Base-by-base conservation (phyloP, 2,113 vertebrate genomes). In the Archilochus colubris region DNA sequence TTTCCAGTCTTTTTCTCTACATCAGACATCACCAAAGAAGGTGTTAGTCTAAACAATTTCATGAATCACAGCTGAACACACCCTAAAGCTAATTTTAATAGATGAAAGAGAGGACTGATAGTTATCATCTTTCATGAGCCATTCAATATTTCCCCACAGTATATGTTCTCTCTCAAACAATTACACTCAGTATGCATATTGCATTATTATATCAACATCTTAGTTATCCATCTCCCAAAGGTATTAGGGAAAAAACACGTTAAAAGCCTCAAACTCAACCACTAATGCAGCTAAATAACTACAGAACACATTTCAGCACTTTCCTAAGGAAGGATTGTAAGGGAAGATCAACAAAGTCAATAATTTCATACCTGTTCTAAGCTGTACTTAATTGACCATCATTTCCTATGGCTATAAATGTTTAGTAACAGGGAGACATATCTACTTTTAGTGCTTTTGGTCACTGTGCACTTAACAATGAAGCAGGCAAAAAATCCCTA, bases 41-140 rank as follows among this genome's bases (percentile, higher is more conserved):
- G 97, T 90, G 97, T 98, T 98, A 98, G 97, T 98, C 98, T 98
- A 98, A 99, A 99, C 98, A 99, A 98, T 97, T 98, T 96, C 84
- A 95, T 94, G 97, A 98, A 97, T 97, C 98, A 94, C 98, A 97
- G 97, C 88, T 97, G 97, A 94, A 98, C 92, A 92, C 93, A 97
- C 87, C 91, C 97, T 94, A 97, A 95, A 97, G 95, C 92, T 91
- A 98, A 97, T 97, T 98, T 97, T 98, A 98, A 98, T 97, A 97
- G 96, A 88, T 96, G 91, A 97, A 97, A 97, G 93, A 96, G 96
- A 97, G 98, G 96, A 97, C 96, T 97, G 95, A 98, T 97, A 91
- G 97, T 97, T 97, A 97, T 97, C 96, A 70, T 98, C 97, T 98
- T 98, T 98, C 98, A 98, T 97, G 97, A 98, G 97, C 98, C 97